A percentile compares a stretch with the other conserved stretches of the same genome.
Evolutionary conservation across 2,888 invertebrate species (phyloP).

Genomic region (Spodoptera exigua): DNA sequence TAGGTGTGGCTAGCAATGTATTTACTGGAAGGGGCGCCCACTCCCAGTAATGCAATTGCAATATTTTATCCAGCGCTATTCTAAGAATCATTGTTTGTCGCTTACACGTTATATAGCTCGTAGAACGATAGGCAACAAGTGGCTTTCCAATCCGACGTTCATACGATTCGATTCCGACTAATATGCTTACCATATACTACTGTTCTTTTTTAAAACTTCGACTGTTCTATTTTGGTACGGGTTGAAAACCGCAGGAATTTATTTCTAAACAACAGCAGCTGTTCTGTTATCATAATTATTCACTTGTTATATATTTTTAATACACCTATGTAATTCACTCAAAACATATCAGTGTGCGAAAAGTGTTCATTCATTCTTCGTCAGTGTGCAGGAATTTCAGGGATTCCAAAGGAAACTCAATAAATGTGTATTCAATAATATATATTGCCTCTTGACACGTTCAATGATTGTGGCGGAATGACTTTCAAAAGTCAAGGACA

Average conservation of each 20-base stretch:
- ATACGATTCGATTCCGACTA: conserved; percentile 43
- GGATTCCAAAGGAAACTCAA: too few species aligned
- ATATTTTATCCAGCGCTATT: conserved; percentile 28
- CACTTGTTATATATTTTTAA: conserved; percentile 42
- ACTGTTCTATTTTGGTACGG: conserved; percentile 33
- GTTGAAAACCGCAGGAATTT: conserved; percentile 28
- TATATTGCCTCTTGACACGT: too few species aligned
- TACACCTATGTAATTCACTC: conserved; percentile 36
- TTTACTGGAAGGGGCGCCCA: conserved; percentile 26
- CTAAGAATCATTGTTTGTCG: conserved; percentile 31
- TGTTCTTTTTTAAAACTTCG: conserved; percentile 25
- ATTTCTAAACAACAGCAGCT: conserved; percentile 17
- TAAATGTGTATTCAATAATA: too few species aligned
- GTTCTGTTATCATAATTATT: conserved; percentile 44
- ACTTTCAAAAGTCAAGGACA: too few species aligned
- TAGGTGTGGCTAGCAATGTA: conserved; percentile 43
- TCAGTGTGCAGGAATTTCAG: too few species aligned
- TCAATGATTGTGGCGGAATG: too few species aligned
- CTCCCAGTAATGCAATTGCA: conserved; percentile 41
- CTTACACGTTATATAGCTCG: conserved; percentile 39
- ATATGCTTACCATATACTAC: conserved; percentile 23
- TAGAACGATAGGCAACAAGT: conserved; percentile 51
- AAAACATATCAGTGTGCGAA: conserved; percentile 35
- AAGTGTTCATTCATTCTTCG: conserved; percentile 38
- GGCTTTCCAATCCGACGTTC: conserved; percentile 42